phyloP scores from a whole-genome alignment of 2,888 invertebrate genomes.

The Acleris cristana region DNA sequence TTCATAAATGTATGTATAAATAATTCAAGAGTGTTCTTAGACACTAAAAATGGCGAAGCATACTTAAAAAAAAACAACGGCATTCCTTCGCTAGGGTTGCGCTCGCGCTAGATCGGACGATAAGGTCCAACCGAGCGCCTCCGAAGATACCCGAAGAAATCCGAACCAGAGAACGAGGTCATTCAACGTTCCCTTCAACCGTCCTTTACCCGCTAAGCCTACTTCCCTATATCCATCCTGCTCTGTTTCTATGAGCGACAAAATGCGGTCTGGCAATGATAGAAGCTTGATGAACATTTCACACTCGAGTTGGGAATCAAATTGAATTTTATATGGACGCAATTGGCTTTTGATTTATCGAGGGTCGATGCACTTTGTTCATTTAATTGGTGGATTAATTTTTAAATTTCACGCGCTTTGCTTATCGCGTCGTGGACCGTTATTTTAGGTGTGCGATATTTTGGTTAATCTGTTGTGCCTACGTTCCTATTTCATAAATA shows the following conservation, averaged over 20 bases:
- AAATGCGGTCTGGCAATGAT: slow-evolving; percentile 64
- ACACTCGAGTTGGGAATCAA: slow-evolving; percentile 53
- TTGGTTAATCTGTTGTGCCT: too few species aligned
- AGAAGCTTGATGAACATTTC: slow-evolving; percentile 61
- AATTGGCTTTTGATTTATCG: slow-evolving; percentile 56
- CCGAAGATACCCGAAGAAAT: slow-evolving; percentile 63
- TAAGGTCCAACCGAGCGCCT: slow-evolving; percentile 64
- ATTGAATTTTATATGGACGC: slow-evolving; percentile 67
- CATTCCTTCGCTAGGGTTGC: slow-evolving; percentile 58
- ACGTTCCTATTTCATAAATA: too few species aligned
- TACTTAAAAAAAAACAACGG: slow-evolving; percentile 37
- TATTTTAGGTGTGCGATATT: too few species aligned
- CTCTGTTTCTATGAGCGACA: slow-evolving; percentile 62
- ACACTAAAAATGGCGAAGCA: too few species aligned
- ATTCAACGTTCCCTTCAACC: slow-evolving; percentile 73
- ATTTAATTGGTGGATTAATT: slow-evolving; percentile 32
- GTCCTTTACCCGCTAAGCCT: slow-evolving; percentile 65
- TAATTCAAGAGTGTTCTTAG: too few species aligned
- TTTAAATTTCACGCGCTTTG: slow-evolving; percentile 20
- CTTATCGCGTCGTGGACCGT: not conserved
- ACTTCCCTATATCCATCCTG: slow-evolving; percentile 51
- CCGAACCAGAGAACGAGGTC: slow-evolving; percentile 64
- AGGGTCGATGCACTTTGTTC: slow-evolving; percentile 49
- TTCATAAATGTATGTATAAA: too few species aligned
- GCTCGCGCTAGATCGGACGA: slow-evolving; percentile 69